Conservation (phyloP, 2,113 vertebrate species). For the Catharus minimus region DNA sequence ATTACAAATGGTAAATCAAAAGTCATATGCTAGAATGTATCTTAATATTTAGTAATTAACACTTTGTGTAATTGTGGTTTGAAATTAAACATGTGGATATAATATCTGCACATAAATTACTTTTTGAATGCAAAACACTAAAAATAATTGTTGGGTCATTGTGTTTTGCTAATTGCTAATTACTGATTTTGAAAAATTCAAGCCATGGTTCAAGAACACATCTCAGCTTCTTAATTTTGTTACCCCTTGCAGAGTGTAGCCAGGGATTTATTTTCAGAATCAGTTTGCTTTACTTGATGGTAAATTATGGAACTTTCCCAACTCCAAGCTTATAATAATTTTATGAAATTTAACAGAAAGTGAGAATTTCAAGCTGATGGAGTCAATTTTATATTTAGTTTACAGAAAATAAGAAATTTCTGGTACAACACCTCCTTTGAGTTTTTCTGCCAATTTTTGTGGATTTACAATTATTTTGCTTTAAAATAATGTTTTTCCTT, state of each 20-base stretch:
- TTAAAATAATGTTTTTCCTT: conserved; percentile 11
- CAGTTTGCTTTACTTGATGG: conserved; percentile 5
- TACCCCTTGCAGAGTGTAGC: conserved; percentile 10
- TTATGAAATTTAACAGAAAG: conserved; percentile 47
- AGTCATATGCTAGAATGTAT: conserved; percentile 11
- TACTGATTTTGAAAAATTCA: conserved; percentile 31
- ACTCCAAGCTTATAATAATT: conserved; percentile 44
- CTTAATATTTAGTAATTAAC: conserved; percentile 48
- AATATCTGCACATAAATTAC: conserved; percentile 18
- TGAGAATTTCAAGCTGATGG: conserved; percentile 44
- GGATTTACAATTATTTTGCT: conserved; percentile 50
- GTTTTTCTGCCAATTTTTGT: conserved; percentile 30
- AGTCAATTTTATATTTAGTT: conserved; percentile 62
- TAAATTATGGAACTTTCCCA: conserved; percentile 50
- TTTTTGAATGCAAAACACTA: background rate
- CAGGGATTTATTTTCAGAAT: conserved; percentile 60
- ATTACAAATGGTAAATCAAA: conserved; percentile 18
- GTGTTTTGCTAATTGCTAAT: conserved; percentile 49
- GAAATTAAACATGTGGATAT: conserved; percentile 34
- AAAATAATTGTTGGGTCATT: conserved; percentile 37
- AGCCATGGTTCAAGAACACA: conserved; percentile 36
- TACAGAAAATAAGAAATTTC: conserved; percentile 57
- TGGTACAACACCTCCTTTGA: conserved; percentile 50
- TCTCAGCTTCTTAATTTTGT: conserved; percentile 24
- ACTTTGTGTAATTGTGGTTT: background rate